Evolutionary conservation across 2,888 invertebrate genomes (phyloP).

Genomic region (Choreutis nemorana): DNA sequence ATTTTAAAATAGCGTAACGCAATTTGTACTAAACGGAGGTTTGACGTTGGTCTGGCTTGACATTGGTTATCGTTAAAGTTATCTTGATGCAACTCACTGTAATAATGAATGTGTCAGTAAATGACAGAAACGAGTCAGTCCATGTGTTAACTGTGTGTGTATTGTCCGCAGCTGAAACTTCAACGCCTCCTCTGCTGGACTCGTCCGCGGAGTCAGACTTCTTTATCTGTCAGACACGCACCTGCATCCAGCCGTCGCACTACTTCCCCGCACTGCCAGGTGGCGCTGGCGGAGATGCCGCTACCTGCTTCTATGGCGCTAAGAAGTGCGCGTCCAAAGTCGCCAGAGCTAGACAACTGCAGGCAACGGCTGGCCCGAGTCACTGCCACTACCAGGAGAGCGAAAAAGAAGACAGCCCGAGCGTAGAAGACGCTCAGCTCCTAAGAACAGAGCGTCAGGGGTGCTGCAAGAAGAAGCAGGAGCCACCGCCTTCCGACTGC

Average conservation of each 20-base stretch:
- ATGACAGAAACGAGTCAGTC: too few relatives aligned
- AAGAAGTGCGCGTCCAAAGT: slow-evolving; percentile 47
- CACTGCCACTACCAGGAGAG: slow-evolving; percentile 26
- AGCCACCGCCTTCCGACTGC: slow-evolving; percentile 27
- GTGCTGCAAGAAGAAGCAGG: slow-evolving; percentile 39
- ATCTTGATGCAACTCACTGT: too few relatives aligned
- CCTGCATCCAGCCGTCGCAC: slow-evolving; percentile 52
- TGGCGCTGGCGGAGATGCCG: slow-evolving; percentile 20
- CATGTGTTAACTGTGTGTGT: too few relatives aligned
- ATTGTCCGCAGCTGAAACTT: slow-evolving; percentile 43
- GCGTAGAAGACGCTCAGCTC: slow-evolving; percentile 41
- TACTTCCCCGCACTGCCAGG: slow-evolving; percentile 39
- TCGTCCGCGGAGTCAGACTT: slow-evolving; percentile 40
- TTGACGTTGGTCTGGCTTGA: too few relatives aligned
- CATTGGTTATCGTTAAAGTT: too few relatives aligned
- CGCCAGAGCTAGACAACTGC: slow-evolving; percentile 24
- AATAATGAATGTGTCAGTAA: too few relatives aligned
- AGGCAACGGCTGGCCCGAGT: slow-evolving; percentile 19
- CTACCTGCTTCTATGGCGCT: slow-evolving; percentile 46
- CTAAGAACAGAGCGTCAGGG: slow-evolving; percentile 32
- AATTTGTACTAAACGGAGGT: too few relatives aligned
- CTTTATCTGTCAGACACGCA: slow-evolving; percentile 48
- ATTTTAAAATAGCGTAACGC: too few relatives aligned
- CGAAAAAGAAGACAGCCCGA: slow-evolving; percentile 41
- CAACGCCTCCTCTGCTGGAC: slow-evolving; percentile 47